Percentiles rank a stretch among this genome's conserved stretches.
Evolutionary conservation across 2,113 vertebrate genomes (phyloP).

Genomic region (Illadopsis cleaveri): DNA sequence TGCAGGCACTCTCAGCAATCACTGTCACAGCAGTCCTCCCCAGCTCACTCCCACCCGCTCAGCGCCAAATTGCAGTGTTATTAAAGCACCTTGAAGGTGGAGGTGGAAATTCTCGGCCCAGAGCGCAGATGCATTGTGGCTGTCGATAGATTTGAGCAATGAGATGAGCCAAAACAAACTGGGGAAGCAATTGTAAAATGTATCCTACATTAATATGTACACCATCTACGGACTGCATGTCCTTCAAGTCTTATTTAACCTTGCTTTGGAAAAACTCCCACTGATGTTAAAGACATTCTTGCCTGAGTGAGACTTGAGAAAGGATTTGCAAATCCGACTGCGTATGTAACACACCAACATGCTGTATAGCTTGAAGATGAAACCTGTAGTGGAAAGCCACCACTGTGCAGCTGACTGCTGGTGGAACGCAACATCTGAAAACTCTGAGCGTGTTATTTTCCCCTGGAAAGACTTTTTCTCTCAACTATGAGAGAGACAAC

Average conservation of each 20-base stretch:
- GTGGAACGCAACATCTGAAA: constrained; percentile 5
- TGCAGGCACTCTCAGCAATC: constrained; percentile 50
- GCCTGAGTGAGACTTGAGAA: background rate
- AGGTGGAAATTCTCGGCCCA: background rate
- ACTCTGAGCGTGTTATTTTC: background rate
- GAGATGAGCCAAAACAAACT: constrained; percentile 10
- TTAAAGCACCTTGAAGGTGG: constrained; percentile 39
- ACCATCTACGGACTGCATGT: background rate
- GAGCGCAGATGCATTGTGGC: background rate
- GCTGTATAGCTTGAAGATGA: background rate
- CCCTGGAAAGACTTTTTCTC: background rate
- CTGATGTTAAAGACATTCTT: background rate
- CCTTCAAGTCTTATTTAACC: constrained; percentile 10
- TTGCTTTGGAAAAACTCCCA: background rate
- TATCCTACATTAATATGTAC: background rate
- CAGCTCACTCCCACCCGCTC: background rate
- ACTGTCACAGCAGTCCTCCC: constrained; percentile 35
- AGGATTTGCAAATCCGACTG: background rate
- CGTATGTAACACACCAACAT: background rate
- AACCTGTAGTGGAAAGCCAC: background rate
- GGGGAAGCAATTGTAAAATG: constrained; percentile 4
- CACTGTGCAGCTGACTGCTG: background rate
- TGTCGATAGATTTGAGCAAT: background rate
- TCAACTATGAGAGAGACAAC: background rate
- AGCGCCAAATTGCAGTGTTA: background rate